phyloP scores from a whole-genome alignment of 2,113 vertebrate species.

The Lota lota region DNA sequence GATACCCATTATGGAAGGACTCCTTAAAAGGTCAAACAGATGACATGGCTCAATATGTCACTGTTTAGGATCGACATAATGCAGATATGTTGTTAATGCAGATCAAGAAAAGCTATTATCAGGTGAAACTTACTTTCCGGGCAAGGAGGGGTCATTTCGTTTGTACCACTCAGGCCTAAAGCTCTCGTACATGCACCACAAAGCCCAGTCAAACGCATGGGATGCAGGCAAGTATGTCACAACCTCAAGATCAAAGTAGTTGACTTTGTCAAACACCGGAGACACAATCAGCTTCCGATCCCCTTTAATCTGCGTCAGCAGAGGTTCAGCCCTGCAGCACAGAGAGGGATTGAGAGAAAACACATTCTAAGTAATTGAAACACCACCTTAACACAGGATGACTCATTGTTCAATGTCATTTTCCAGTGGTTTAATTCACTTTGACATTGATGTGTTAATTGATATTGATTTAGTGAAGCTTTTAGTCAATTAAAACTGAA shows the following conservation, averaged over 20 bases:
- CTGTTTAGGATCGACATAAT: conserved; percentile 5
- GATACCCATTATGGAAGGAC: conserved; percentile 91
- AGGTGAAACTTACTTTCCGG: conserved; percentile 66
- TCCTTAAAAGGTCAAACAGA: conserved; percentile 65
- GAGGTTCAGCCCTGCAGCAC: conserved; percentile 63
- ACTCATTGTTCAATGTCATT: too few species aligned
- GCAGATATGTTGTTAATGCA: background rate
- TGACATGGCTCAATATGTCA: too few species aligned
- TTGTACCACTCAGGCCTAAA: conserved; percentile 63
- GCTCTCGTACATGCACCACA: conserved; percentile 70
- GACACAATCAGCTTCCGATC: conserved; percentile 63
- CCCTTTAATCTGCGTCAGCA: conserved; percentile 65
- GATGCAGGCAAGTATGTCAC: conserved; percentile 13
- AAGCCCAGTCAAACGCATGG: conserved; percentile 68
- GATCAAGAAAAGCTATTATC: background rate
- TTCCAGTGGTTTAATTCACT: background rate
- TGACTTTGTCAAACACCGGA: conserved; percentile 68
- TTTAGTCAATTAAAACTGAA: too few species aligned
- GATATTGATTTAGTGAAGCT: too few species aligned
- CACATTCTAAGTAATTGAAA: background rate
- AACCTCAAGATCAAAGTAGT: conserved; percentile 57
- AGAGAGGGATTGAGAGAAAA: background rate
- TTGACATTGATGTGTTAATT: conserved; percentile 48
- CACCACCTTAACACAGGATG: too few species aligned
- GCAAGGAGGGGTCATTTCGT: conserved; percentile 50